Evolutionary conservation across 2,797 vertebrate species (phyloP).

Genomic region (Artibeus jamaicensis): DNA sequence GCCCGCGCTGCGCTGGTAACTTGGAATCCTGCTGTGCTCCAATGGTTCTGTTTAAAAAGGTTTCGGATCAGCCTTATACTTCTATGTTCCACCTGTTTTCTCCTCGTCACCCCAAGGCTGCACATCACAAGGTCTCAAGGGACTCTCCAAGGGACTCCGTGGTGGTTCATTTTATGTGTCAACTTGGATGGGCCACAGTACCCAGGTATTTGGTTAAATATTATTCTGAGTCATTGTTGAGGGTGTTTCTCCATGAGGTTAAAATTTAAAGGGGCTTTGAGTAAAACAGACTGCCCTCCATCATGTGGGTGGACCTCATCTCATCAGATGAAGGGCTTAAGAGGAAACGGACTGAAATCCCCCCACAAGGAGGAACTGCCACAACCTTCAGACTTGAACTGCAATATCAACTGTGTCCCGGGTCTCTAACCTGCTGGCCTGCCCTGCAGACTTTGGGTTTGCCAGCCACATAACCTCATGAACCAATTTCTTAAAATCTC

Average conservation of each 20-base stretch:
- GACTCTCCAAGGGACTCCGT: background rate
- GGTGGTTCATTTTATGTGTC: background rate
- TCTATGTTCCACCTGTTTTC: background rate
- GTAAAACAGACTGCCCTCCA: background rate
- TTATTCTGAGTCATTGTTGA: background rate
- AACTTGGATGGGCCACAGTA: background rate
- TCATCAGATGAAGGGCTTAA: too few relatives aligned
- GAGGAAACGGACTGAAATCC: background rate
- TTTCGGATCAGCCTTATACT: background rate
- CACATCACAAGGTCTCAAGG: too few relatives aligned
- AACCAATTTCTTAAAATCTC: background rate
- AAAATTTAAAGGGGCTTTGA: background rate
- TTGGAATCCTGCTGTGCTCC: accelerated
- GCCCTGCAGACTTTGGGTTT: background rate
- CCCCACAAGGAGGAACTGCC: background rate
- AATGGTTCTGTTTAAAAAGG: accelerated
- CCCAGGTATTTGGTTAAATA: background rate
- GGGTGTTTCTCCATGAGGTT: background rate
- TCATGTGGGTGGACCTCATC: accelerated
- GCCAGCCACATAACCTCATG: too few relatives aligned
- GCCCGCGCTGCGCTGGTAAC: background rate
- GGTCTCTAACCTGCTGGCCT: background rate
- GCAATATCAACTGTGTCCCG: too few relatives aligned
- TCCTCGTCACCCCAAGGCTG: background rate
- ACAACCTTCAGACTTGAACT: background rate